Evolutionary conservation across 2,113 vertebrate genomes (phyloP).

Genomic region (Cephalophus harveyi): DNA sequence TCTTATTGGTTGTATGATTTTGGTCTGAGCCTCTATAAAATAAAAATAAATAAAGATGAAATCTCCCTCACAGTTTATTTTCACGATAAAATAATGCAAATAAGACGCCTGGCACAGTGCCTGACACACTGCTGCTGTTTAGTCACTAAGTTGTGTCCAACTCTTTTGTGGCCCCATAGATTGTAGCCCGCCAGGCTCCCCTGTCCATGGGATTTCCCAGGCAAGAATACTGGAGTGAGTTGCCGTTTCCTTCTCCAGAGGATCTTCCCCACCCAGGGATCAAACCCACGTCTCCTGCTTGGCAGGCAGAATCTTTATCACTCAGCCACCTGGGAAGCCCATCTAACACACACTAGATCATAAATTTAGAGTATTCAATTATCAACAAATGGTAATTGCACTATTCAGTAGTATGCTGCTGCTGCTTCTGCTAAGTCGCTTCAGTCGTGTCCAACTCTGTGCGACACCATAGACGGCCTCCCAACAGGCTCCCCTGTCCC

Average conservation of each 20-base stretch:
- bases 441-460: rapidly evolving
- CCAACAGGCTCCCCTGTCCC: too few relatives aligned
- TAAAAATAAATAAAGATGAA: neutral
- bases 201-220: neutral
- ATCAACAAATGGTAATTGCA: too few relatives aligned
- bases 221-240: neutral
- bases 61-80: neutral
- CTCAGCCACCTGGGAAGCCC: neutral
- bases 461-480: too few relatives aligned
- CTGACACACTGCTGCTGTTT: neutral
- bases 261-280: neutral
- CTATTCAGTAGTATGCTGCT: too few relatives aligned
- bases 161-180: neutral
- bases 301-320: neutral
- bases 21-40: neutral
- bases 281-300: neutral
- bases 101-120: neutral
- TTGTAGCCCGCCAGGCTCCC: neutral
- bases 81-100: neutral
- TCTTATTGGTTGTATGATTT: neutral
- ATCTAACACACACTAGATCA: neutral
- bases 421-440: too few relatives aligned
- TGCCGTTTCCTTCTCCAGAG: neutral
- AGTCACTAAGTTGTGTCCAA: neutral
- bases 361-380: too few relatives aligned